phyloP scores from a whole-genome alignment of 1,140 invertebrate species.

The Tenebrio molitor region DNA sequence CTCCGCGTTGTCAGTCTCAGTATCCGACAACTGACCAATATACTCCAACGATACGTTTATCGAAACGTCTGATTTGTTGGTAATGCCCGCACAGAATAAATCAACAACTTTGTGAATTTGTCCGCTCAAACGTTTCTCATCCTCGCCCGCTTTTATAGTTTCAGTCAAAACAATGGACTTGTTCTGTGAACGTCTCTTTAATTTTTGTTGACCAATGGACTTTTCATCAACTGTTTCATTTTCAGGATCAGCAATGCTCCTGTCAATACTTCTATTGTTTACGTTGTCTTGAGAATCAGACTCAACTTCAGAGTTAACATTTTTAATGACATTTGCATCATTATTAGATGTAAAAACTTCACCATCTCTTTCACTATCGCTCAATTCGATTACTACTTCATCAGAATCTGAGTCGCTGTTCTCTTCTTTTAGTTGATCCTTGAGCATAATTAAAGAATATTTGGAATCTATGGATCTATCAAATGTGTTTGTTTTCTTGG shows the following conservation, averaged over 20 bases:
- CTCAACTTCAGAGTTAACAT: too few species aligned
- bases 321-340: too few species aligned
- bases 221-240: neutral
- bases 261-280: too few species aligned
- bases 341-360: too few species aligned
- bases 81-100: conserved; percentile 5
- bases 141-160: conserved; percentile 4
- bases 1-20: neutral
- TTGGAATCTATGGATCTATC: too few species aligned
- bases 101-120: conserved; percentile 15
- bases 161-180: neutral
- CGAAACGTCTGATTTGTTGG: neutral
- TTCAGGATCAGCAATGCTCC: neutral
- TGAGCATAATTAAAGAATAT: too few species aligned
- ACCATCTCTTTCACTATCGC: too few species aligned
- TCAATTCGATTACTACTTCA: too few species aligned
- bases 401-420: too few species aligned
- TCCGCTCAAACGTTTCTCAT: neutral
- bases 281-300: too few species aligned
- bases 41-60: conserved; percentile 9
- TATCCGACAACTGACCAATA: neutral
- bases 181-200: neutral
- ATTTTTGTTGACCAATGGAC: neutral
- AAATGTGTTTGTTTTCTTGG: neutral
- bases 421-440: too few species aligned